Percentiles rank a stretch among this genome's conserved stretches.
Conservation (phyloP, 1,140 invertebrate genomes). For the Drosophila asahinai region DNA sequence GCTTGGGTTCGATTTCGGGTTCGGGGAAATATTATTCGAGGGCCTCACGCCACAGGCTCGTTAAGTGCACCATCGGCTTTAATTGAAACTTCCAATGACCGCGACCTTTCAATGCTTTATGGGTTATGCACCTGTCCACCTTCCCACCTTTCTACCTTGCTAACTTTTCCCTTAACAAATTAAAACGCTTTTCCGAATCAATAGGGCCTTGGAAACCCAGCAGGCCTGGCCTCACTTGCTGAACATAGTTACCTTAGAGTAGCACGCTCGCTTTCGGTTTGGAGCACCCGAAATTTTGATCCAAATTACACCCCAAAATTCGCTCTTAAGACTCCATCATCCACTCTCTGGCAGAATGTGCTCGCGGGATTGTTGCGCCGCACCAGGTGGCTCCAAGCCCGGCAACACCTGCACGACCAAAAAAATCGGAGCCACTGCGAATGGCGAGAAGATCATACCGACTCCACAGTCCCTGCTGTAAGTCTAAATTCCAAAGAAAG, state of each 20-base stretch:
- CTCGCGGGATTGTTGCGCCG: slow-evolving; percentile 66
- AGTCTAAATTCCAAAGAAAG: slow-evolving; percentile 21
- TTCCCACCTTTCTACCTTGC: not conserved
- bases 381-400: slow-evolving; percentile 26
- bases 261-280: slow-evolving; percentile 14
- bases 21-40: not conserved
- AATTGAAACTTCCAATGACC: slow-evolving; percentile 33
- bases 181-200: slow-evolving; percentile 34
- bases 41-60: slow-evolving; percentile 47
- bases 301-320: slow-evolving; percentile 15
- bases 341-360: slow-evolving; percentile 50
- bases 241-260: slow-evolving; percentile 7
- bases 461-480: slow-evolving; percentile 73
- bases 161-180: not conserved
- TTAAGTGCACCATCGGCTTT: slow-evolving; percentile 43
- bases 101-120: slow-evolving; percentile 16
- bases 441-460: slow-evolving; percentile 47
- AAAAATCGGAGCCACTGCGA: slow-evolving; percentile 7
- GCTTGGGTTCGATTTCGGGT: not conserved
- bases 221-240: slow-evolving; percentile 21
- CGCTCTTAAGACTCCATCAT: slow-evolving; percentile 6
- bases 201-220: slow-evolving; percentile 36
- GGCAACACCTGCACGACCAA: slow-evolving; percentile 55
- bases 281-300: slow-evolving; percentile 7
- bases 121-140: slow-evolving; percentile 16